Evolutionary conservation across 2,797 vertebrate genomes (phyloP).

Genomic region (Gobionotothen gibberifrons): DNA sequence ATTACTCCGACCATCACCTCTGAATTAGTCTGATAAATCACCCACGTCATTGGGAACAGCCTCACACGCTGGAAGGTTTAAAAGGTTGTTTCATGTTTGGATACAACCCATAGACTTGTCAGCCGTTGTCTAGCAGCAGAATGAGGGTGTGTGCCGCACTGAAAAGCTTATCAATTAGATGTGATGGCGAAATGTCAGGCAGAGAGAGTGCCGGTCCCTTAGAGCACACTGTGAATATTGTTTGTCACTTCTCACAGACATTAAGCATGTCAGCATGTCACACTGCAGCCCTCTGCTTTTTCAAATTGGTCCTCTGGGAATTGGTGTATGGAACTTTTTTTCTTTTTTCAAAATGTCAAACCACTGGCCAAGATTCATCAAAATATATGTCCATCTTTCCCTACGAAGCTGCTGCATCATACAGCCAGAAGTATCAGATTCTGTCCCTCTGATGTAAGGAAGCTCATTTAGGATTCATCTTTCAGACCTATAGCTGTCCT

Average conservation of each 20-base stretch:
- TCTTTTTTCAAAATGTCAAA: constrained; percentile 53
- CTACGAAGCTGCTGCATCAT: not conserved
- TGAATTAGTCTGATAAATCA: constrained; percentile 68
- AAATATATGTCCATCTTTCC: constrained; percentile 31
- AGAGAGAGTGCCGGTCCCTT: constrained; percentile 15
- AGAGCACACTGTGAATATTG: constrained; percentile 51
- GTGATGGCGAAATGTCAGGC: constrained; percentile 59
- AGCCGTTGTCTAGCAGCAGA: constrained; percentile 33
- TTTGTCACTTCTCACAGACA: constrained; percentile 65
- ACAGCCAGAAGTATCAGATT: not conserved
- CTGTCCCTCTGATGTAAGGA: not conserved
- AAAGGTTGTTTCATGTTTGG: constrained; percentile 49
- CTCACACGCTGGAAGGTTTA: constrained; percentile 30
- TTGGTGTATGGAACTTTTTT: constrained; percentile 22
- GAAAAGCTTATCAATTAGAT: constrained; percentile 61
- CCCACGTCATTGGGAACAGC: constrained; percentile 26
- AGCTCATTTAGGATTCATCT: no score
- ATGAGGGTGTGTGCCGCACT: constrained; percentile 21
- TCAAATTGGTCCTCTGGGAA: constrained; percentile 67
- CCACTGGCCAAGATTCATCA: constrained; percentile 40
- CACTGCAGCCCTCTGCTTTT: constrained; percentile 47
- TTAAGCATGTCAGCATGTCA: constrained; percentile 61
- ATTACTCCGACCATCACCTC: constrained; percentile 45
- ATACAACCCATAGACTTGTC: constrained; percentile 45
- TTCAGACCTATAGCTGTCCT: no score